Evolutionary conservation across 30 jellyfish, hydroid and myxozoan genomes (phyloP).

Genomic region (Phacellophora camtschatica): DNA sequence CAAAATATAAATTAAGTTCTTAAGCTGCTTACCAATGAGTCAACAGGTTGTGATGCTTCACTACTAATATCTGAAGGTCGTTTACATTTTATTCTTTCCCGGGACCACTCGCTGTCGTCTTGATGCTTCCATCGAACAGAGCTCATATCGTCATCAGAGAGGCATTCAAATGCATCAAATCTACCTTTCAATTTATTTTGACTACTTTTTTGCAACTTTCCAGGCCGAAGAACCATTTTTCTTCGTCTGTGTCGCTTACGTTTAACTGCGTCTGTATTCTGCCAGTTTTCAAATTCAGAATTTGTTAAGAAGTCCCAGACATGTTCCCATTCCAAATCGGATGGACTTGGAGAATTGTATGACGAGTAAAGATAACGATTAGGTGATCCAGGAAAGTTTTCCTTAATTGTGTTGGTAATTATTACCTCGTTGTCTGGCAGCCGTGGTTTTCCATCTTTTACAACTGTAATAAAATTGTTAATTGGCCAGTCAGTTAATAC

Average conservation of each 20-base stretch:
- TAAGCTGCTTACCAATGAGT: constrained; percentile 67
- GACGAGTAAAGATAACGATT: constrained; percentile 92
- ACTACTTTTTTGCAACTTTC: constrained; percentile 28
- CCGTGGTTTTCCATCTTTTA: constrained; percentile 88
- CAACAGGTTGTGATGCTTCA: constrained; percentile 81
- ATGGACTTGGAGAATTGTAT: constrained; percentile 92
- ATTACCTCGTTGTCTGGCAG: constrained; percentile 90
- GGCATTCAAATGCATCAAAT: constrained; percentile 66
- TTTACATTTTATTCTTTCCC: constrained; percentile 85
- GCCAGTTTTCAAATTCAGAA: constrained; percentile 79
- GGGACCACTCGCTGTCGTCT: constrained; percentile 96
- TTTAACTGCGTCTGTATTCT: constrained; percentile 43
- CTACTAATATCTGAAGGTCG: constrained; percentile 65
- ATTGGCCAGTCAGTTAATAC: no score
- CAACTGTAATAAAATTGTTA: constrained; percentile 42
- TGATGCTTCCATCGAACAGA: constrained; percentile 87
- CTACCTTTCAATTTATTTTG: constrained; percentile 27
- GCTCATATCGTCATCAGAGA: constrained; percentile 76
- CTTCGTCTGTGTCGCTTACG: constrained; percentile 44
- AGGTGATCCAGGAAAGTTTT: constrained; percentile 92
- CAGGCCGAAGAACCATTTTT: constrained; percentile 52
- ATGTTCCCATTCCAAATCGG: constrained; percentile 98
- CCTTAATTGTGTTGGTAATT: constrained; percentile 76
- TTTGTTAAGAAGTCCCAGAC: constrained; percentile 97
- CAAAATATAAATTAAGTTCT: not conserved